Percentiles rank a stretch among this genome's conserved stretches.
Evolutionary conservation across 2,113 vertebrate species (phyloP).

Genomic region (Elanus axillaris): DNA sequence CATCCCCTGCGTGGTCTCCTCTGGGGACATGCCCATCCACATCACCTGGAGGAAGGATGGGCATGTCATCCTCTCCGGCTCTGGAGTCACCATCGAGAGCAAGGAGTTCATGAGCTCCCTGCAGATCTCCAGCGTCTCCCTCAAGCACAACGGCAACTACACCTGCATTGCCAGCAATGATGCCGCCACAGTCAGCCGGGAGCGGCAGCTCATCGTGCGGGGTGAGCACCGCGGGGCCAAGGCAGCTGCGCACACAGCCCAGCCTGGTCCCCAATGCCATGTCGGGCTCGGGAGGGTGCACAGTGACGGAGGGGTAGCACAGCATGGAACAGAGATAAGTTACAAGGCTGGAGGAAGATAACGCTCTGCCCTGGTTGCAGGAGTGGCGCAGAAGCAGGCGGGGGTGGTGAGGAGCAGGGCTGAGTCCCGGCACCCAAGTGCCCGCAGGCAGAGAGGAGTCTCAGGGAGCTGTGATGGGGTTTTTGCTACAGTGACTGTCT

Average conservation of each 20-base stretch:
- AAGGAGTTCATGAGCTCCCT: conserved; percentile 99
- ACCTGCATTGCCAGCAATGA: conserved; percentile 98
- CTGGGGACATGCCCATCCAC: conserved; percentile 97
- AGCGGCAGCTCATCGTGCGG: conserved; percentile 94
- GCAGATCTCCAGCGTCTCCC: conserved; percentile 96
- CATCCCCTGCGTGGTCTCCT: conserved; percentile 97
- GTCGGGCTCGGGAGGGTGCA: accelerated
- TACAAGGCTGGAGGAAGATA: accelerated
- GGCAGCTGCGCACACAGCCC: accelerated
- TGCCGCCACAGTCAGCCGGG: conserved; percentile 93
- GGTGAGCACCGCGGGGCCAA: conserved; percentile 68
- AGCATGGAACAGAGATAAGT: accelerated
- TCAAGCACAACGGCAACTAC: conserved; percentile 98
- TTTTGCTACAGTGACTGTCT: background rate
- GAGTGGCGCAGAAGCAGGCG: accelerated
- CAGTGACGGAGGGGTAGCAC: background rate
- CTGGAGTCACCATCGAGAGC: conserved; percentile 95
- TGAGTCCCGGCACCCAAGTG: accelerated
- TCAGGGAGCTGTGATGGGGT: accelerated
- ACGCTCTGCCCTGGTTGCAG: accelerated
- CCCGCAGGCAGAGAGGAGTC: accelerated
- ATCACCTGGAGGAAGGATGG: conserved; percentile 98
- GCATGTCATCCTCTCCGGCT: conserved; percentile 90
- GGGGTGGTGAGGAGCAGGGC: background rate
- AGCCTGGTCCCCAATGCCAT: accelerated